These are phyloP conservation scores for Sinocyclocheilus anshuiensis DNA, from an alignment of 2,113 vertebrate species.

Conservation along the genomic window DNA sequence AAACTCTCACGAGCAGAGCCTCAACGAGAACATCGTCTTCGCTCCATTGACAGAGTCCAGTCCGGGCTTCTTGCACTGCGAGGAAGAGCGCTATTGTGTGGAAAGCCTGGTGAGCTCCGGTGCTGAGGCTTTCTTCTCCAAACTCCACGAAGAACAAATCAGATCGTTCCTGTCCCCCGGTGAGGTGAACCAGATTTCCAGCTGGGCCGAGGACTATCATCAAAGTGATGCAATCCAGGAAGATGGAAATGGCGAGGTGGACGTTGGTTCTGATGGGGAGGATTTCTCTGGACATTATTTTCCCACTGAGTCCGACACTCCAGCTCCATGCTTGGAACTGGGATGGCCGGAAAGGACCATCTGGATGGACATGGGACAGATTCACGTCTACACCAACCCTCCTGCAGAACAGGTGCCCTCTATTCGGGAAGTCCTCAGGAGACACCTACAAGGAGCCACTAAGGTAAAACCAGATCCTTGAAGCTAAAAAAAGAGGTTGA, in stretches of 20 bases:
- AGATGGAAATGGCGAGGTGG: slow-evolving; percentile 39
- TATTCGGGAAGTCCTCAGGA: slow-evolving; percentile 82
- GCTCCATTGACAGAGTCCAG: slow-evolving; percentile 62
- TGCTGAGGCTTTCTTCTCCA: slow-evolving; percentile 68
- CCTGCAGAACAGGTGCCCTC: slow-evolving; percentile 73
- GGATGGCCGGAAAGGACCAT: slow-evolving; percentile 78
- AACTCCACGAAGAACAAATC: slow-evolving; percentile 64
- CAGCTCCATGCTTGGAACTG: slow-evolving; percentile 74
- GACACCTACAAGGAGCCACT: slow-evolving; percentile 75
- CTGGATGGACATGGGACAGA: slow-evolving; percentile 68
- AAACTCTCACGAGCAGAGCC: slow-evolving; percentile 76
- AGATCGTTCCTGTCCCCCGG: slow-evolving; percentile 76
- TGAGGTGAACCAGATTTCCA: slow-evolving; percentile 74
- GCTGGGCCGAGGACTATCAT: slow-evolving; percentile 67
- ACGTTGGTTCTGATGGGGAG: not conserved
- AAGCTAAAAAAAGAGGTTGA: too few relatives aligned
- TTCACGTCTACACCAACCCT: slow-evolving; percentile 78
- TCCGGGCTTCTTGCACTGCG: slow-evolving; percentile 76
- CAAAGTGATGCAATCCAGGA: slow-evolving; percentile 28
- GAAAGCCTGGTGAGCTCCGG: slow-evolving; percentile 79
- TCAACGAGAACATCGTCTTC: slow-evolving; percentile 71
- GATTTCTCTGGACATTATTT: slow-evolving; percentile 78
- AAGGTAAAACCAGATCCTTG: slow-evolving; percentile 68
- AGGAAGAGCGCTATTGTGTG: slow-evolving; percentile 79
- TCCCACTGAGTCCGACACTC: slow-evolving; percentile 74